phyloP scores from a whole-genome alignment of 1,140 invertebrate species.

The Drosophila serrata region DNA sequence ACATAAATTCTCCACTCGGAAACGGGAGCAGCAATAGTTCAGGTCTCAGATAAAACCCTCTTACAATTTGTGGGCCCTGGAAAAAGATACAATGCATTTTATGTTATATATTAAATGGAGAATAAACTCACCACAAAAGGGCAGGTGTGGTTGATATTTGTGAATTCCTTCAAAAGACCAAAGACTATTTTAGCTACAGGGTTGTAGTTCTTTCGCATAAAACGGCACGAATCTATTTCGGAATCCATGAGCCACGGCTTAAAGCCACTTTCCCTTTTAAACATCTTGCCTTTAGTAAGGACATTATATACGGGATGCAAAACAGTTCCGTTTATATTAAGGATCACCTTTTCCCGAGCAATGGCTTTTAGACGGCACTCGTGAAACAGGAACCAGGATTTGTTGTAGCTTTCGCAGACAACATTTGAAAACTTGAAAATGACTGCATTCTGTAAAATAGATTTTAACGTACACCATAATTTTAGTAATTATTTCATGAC shows the following conservation, averaged over 20 bases:
- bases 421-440: neutral
- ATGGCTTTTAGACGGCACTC: neutral
- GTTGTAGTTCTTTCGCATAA: neutral
- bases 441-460: neutral
- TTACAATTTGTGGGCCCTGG: constrained; percentile 3
- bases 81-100: too few relatives aligned
- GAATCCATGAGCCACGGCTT: constrained; percentile 3
- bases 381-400: neutral
- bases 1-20: constrained; percentile 33
- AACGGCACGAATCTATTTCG: constrained; percentile 10
- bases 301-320: neutral
- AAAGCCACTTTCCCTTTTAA: constrained; percentile 3
- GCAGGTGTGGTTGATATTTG: neutral
- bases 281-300: neutral
- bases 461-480: too few relatives aligned
- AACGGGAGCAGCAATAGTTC: constrained; percentile 12
- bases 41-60: neutral
- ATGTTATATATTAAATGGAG: too few relatives aligned
- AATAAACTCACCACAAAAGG: neutral
- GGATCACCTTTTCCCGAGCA: neutral
- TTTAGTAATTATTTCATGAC: neutral
- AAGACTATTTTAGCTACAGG: constrained; percentile 4
- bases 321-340: neutral
- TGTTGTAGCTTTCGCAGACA: neutral
- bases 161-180: neutral